Evolutionary conservation across 2,888 invertebrate genomes (phyloP).

Genomic region (Antitype chi): DNA sequence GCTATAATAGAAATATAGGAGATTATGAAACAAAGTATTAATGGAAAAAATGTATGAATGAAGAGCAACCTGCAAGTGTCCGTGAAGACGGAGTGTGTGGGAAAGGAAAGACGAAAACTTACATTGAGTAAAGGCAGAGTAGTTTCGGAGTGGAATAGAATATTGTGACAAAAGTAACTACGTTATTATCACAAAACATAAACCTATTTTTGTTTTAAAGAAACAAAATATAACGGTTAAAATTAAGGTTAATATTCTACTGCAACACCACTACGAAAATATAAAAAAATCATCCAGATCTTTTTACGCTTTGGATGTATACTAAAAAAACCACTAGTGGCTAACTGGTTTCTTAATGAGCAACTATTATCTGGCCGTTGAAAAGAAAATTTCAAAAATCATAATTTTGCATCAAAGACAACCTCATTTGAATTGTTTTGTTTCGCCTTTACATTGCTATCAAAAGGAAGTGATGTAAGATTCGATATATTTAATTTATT

Average conservation of each 20-base stretch:
- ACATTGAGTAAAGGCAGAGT: not conserved
- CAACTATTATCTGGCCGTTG: not conserved
- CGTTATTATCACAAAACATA: not conserved
- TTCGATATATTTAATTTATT: constrained; percentile 50
- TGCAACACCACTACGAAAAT: not conserved
- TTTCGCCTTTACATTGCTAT: constrained; percentile 20
- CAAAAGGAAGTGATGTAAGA: constrained; percentile 39
- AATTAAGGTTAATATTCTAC: not conserved
- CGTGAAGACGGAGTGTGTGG: not conserved
- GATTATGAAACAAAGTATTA: not conserved
- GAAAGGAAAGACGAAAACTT: not conserved
- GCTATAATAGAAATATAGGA: not conserved
- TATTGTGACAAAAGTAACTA: not conserved
- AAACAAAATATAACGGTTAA: not conserved
- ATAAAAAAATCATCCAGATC: not conserved
- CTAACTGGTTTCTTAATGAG: not conserved
- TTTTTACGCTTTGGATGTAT: not conserved
- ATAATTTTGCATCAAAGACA: not conserved
- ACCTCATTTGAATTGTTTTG: not conserved
- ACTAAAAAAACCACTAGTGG: not conserved
- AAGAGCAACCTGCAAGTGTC: constrained; percentile 44
- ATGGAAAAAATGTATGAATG: constrained; percentile 34
- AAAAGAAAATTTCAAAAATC: not conserved
- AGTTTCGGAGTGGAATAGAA: not conserved
- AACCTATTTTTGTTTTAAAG: not conserved